phyloP scores from a whole-genome alignment of 2,888 invertebrate species.

The Dryomyza anilis region DNA sequence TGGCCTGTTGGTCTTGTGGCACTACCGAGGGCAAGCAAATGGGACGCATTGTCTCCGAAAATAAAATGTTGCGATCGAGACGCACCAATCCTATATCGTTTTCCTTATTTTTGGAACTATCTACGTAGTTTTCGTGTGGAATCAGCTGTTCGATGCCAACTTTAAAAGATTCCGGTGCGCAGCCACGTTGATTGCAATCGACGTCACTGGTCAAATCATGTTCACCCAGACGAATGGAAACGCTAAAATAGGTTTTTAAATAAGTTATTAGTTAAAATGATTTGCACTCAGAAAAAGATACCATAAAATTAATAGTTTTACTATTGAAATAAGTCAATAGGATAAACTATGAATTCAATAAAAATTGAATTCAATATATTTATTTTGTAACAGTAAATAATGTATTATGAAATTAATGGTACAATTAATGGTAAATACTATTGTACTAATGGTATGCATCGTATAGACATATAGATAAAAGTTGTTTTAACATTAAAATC shows the following conservation, averaged over 20 bases:
- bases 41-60: constrained; percentile 66
- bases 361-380: not conserved
- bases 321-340: no score
- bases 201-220: constrained; percentile 48
- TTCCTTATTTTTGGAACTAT: constrained; percentile 65
- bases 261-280: not conserved
- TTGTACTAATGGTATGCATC: no score
- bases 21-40: constrained; percentile 66
- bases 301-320: no score
- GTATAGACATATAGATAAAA: no score
- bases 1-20: constrained; percentile 32
- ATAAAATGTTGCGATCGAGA: constrained; percentile 64
- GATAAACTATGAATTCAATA: no score
- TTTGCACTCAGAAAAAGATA: not conserved
- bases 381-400: no score
- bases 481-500: no score
- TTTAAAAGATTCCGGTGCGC: constrained; percentile 66
- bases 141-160: constrained; percentile 69
- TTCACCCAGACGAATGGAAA: constrained; percentile 53
- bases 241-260: constrained; percentile 39
- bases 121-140: constrained; percentile 69
- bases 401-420: no score
- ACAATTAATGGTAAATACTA: no score
- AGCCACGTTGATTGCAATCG: constrained; percentile 58
- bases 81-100: constrained; percentile 77